Evolutionary conservation across 2,797 vertebrate species (phyloP).

Genomic region (Yasuhikotakia modesta): DNA sequence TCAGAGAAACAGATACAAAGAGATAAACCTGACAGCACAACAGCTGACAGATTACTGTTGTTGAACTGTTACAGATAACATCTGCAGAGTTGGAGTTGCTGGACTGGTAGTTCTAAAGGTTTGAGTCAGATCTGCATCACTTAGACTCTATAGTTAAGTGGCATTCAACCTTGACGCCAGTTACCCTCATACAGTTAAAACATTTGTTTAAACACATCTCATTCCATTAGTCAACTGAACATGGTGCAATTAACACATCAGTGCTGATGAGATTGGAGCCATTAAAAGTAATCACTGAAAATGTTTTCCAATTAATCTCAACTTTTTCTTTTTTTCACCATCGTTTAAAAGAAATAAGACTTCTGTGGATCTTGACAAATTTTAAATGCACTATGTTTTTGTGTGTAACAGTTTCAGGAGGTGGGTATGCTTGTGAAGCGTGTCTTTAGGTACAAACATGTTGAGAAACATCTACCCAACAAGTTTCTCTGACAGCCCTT

Average conservation of each 20-base stretch:
- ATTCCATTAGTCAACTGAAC: constrained; percentile 46
- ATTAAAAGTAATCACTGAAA: constrained; percentile 13
- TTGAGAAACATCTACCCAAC: constrained; percentile 23
- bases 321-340: neutral
- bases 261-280: neutral
- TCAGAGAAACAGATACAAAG: constrained; percentile 43
- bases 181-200: constrained; percentile 34
- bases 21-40: constrained; percentile 56
- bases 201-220: constrained; percentile 33
- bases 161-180: constrained; percentile 37
- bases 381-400: constrained; percentile 15
- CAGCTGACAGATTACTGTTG: constrained; percentile 46
- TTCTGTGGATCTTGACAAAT: constrained; percentile 5
- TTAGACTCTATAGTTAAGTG: constrained; percentile 31
- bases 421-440: neutral
- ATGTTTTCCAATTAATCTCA: neutral
- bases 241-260: constrained; percentile 17
- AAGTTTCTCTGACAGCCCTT: constrained; percentile 3
- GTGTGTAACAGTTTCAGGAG: constrained; percentile 6
- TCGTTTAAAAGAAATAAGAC: neutral
- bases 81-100: constrained; percentile 43
- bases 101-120: constrained; percentile 39
- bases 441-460: constrained; percentile 21
- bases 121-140: constrained; percentile 42
- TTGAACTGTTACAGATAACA: constrained; percentile 50